phyloP scores from a whole-genome alignment of 2,888 invertebrate species.

The Aquatica leii region DNA sequence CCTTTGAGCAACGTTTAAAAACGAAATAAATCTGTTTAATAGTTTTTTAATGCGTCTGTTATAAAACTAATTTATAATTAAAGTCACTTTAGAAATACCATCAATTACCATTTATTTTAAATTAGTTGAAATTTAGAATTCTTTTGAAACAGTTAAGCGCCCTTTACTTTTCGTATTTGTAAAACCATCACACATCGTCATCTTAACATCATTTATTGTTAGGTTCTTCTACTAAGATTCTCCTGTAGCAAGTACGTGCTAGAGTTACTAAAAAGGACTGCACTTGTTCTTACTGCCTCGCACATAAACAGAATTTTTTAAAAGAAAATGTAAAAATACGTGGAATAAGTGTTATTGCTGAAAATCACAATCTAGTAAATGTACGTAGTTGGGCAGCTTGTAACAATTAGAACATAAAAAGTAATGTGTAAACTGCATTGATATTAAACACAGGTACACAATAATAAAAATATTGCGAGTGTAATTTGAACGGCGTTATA shows the following conservation, averaged over 20 bases:
- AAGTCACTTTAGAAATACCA: too few species aligned
- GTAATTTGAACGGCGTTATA: constrained; percentile 10
- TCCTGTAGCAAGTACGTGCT: constrained; percentile 47
- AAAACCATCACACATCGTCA: constrained; percentile 51
- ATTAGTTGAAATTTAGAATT: constrained; percentile 7
- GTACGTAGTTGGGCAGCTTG: too few species aligned
- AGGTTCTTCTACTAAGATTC: constrained; percentile 49
- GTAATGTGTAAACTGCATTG: too few species aligned
- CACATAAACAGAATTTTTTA: constrained; percentile 21
- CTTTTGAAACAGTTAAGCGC: not conserved
- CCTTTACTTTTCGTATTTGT: constrained; percentile 41
- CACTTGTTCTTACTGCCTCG: not conserved
- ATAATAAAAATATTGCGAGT: not conserved
- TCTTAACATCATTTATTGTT: constrained; percentile 53
- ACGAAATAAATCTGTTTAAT: not conserved
- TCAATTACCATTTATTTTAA: too few species aligned
- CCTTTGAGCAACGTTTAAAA: not conserved
- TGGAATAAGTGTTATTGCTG: too few species aligned
- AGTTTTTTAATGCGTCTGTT: not conserved
- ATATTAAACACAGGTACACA: not conserved
- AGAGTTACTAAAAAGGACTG: constrained; percentile 29
- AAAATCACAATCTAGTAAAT: too few species aligned
- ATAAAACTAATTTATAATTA: too few species aligned
- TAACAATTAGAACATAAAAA: too few species aligned
- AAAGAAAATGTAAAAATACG: not conserved